Conservation (phyloP, 2,797 vertebrate species). For the Typhlichthys subterraneus region DNA sequence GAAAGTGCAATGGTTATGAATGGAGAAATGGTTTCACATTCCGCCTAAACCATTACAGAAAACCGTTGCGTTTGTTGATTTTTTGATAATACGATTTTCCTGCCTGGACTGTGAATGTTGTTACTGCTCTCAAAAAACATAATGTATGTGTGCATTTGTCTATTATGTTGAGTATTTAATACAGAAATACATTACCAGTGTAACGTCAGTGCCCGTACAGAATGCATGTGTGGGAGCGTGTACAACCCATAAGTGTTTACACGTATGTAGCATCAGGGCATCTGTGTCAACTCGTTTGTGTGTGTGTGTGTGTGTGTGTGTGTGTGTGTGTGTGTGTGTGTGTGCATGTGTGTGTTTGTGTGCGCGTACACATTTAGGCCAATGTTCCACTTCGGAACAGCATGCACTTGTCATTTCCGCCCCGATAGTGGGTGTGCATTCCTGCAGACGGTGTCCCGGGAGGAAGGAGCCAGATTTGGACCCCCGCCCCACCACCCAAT, state of each 20-base stretch:
- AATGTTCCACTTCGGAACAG: conserved; percentile 53
- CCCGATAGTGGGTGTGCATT: conserved; percentile 32
- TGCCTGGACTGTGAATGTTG: too few species aligned
- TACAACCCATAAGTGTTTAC: not conserved
- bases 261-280: conserved; percentile 16
- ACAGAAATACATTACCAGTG: not conserved
- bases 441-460: conserved; percentile 30
- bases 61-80: too few species aligned
- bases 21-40: too few species aligned
- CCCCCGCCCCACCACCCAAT: not conserved
- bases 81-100: too few species aligned
- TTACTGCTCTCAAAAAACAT: too few species aligned
- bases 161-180: not conserved
- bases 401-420: conserved; percentile 50
- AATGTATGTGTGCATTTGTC: conserved; percentile 16
- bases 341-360: conserved; percentile 29
- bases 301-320: conserved; percentile 18
- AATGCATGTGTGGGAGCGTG: not conserved
- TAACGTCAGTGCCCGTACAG: not conserved
- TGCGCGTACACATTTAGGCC: conserved; percentile 37
- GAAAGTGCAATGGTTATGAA: too few species aligned
- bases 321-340: too few species aligned
- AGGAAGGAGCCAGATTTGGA: conserved; percentile 1
- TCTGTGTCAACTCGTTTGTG: conserved; percentile 18
- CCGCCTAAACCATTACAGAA: too few species aligned